Base-by-base conservation (phyloP, 2,113 vertebrate genomes). In the Bubo scandiacus region DNA sequence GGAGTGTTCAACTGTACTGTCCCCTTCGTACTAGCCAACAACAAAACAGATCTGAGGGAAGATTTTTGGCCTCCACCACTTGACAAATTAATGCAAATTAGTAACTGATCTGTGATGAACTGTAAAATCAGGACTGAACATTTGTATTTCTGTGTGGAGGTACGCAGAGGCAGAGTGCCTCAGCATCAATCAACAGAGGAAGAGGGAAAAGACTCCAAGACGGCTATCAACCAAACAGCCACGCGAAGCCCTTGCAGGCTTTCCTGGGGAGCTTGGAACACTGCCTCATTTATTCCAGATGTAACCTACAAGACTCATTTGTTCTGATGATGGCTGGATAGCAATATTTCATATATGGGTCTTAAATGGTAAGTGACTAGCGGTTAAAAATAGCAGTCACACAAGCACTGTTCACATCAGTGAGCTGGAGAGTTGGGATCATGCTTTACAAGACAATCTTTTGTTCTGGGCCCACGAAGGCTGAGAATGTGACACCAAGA, bases 261-360 rank as follows among this genome's bases (percentile, higher is more conserved):
- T 68, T 86, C 81, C 94, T 1, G 25, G 47, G 70, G 94, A 95
- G 66, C 57, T 80, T 94, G 94, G 92, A 96, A 94, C 86, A 84
- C 67, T 92, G 92, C 90, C 94, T 96, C 80, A 94, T 93, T 81
- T 62, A 62, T 93, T 92, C 92, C 94, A 94, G 32, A 47, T 91
- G 91, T 73, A 58, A 82, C 62, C 81, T 52, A 88, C 86, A 84
- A 80, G 90, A 55, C 54, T 67, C n/a, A 45, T 86, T 90, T 85
- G 42, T 79, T 92, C 77, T 75, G 54, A 36, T 72, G 70, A 68
- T 74, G 45, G 23, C 77, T 90, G 40, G 72, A 68, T 89, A 91
- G 13, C 9, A 59, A 65, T 81, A 81, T 91, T 84, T 90, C 86
- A 72, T 55, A 32, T 52, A 52, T 36, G 32, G 55, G 30, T 85